Evolutionary conservation across 30 jellyfish, hydroid and myxozoan species (phyloP), one percentile per base, ranked within the genome.

Genomic region (Cassiopea xamachana): DNA sequence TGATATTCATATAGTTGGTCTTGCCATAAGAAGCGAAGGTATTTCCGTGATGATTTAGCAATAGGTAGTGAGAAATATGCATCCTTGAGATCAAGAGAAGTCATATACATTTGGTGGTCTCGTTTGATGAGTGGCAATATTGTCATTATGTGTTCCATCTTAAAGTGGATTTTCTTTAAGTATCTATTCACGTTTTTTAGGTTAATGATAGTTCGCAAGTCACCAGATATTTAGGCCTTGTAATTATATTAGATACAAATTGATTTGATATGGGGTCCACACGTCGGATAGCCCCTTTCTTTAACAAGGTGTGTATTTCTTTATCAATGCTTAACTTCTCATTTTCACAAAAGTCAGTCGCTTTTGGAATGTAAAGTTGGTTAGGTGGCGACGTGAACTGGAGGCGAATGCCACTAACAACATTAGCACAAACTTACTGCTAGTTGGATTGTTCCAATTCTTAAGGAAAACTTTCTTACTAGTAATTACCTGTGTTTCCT

Each of bases 31-130:
- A 85, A 43, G 17, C 89, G 48, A 59, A 87, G 55, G 68, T 76
- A 87, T 68, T 64, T 87, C 39, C 80, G 39, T 87, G 60, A 64
- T 47, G 44, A 69, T 15, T 9, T 17, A 17, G 73, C 88, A 7
- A 89, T 59, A 4, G 71, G 49, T 43, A 89, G 83, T 46, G 81
- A 46, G 47, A 50, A 89, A 81, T 80, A 89, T 1, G 96, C 89
- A 45, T 89, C 96, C 62, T 74, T 81, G 13, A 89, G 44, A 73
- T 81, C 96, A 39, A 89, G 27, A 14, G 92, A 89, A 15, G 96
- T 27, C 39, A 27, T 27, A 27, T 27, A 27, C 39, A 27, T 82
- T 27, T 27, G 39, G 39, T 27, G 39, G 48, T 70, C 73, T 15
- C 51, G 44, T 46, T 47, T 60, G 60, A 89, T 75, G 13, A 82